Evolutionary conservation across 2,113 vertebrate species (phyloP).

Genomic region (Mixornis gularis): DNA sequence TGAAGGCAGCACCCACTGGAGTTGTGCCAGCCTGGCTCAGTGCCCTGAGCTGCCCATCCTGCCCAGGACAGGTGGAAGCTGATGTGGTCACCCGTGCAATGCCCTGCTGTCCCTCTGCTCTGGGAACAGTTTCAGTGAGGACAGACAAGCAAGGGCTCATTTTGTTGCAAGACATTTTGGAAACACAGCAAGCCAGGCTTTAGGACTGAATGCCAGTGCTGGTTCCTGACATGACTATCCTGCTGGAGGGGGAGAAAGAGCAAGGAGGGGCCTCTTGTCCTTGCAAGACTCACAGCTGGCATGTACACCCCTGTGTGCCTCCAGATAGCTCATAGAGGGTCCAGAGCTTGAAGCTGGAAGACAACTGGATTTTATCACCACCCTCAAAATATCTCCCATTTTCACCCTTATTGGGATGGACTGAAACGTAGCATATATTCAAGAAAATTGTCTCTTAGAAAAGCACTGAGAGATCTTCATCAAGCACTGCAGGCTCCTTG

Average conservation of each 20-base stretch:
- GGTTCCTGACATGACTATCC: neutral
- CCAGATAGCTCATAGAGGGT: neutral
- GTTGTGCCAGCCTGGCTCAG: neutral
- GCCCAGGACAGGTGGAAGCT: accelerated
- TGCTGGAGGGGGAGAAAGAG: neutral
- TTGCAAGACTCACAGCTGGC: neutral
- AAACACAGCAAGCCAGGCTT: neutral
- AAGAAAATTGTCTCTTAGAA: neutral
- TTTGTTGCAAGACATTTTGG: neutral
- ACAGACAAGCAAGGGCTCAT: neutral
- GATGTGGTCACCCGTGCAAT: neutral
- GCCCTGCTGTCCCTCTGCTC: neutral
- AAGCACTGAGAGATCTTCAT: neutral
- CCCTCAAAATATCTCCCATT: neutral
- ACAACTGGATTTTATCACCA: neutral
- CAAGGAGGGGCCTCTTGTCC: neutral
- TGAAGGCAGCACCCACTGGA: accelerated
- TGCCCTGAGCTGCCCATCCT: accelerated
- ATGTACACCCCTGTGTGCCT: neutral
- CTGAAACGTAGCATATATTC: neutral
- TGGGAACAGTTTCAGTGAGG: neutral
- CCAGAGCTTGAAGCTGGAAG: neutral
- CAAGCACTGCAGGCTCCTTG: neutral
- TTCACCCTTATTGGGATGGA: neutral
- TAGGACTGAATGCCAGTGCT: neutral